Base-by-base conservation (phyloP, 1,140 invertebrate species). In the Contarinia nasturtii region DNA sequence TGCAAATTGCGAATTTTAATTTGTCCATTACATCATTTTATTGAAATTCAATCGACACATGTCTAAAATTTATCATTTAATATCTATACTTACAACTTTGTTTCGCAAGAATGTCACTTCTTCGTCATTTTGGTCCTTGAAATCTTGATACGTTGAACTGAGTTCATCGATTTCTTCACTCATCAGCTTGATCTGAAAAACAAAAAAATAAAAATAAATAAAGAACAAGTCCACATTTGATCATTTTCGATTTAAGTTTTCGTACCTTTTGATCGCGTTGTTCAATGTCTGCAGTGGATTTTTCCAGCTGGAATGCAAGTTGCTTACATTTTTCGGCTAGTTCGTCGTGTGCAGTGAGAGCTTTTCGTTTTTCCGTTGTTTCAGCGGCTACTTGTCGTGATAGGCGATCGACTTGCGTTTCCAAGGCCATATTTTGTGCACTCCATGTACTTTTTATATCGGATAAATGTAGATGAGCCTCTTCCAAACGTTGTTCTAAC, bases 371-470 rank as follows among this genome's bases (percentile, higher is more conserved):
- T 55, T 86, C 82, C 1, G 80, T 67, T 15, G 82, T 80, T 56
- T 86, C 82, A 55, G 86, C 82, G 1, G 80, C 82, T 1, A 82
- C 82, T 56, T 86, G 82, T 48, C 80, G 72, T 46, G 81, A 83
- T 27, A 86, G 59, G 40, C 82, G 72, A 46, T 79, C 79, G 43
- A 83, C 80, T 71, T 91, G 85, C 5, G 82, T 85, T 61, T 90
- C 86, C 11, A 90, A 59, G 5, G 81, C 77, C 5, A 83, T 77
- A 52, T 90, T 89, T 60, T 89, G 86, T 20, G 80, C 78, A 55
- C 84, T 88, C 87, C 86, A 90, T 0, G 82, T 84, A 2, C 82
- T 84, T 59, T 90, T 90, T 50, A 90, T 86, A 54, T 90, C 84
- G 0, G 82, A 78, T 1, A 92, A 59, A 60, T 89, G 85, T 50